Conservation (phyloP, 2,113 vertebrate genomes). For the Pitta sordida region DNA sequence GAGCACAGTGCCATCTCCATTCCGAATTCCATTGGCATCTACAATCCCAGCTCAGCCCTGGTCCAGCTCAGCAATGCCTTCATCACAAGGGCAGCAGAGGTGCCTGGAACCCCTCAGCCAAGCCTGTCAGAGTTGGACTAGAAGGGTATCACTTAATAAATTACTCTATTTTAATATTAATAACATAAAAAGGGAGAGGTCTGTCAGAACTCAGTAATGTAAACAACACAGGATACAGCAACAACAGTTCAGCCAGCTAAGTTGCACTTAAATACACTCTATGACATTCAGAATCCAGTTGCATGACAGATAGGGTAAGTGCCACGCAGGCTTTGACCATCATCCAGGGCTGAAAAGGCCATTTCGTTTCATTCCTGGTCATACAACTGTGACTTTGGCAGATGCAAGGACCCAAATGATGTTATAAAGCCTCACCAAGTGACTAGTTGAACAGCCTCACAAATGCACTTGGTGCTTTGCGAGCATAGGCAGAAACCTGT, state of each 20-base stretch:
- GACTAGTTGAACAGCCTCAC: background rate
- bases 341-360: background rate
- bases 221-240: background rate
- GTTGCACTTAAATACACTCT: background rate
- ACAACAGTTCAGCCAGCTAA: background rate
- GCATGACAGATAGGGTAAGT: background rate
- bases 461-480: background rate
- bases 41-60: rapidly evolving
- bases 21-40: background rate
- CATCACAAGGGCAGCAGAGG: background rate
- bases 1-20: background rate
- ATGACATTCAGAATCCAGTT: background rate
- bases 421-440: background rate
- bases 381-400: background rate
- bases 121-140: background rate
- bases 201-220: background rate
- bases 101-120: background rate
- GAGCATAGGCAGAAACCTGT: background rate
- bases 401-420: background rate
- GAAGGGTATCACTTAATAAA: background rate
- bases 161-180: background rate
- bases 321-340: background rate
- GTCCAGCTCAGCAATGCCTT: background rate
- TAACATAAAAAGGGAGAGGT: background rate
- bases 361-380: background rate